A percentile compares a stretch with the other conserved stretches of the same genome.
These are phyloP conservation scores for Coelinius sp. DNA, from an alignment of 2,888 invertebrate genomes.

Conservation along the genomic window DNA sequence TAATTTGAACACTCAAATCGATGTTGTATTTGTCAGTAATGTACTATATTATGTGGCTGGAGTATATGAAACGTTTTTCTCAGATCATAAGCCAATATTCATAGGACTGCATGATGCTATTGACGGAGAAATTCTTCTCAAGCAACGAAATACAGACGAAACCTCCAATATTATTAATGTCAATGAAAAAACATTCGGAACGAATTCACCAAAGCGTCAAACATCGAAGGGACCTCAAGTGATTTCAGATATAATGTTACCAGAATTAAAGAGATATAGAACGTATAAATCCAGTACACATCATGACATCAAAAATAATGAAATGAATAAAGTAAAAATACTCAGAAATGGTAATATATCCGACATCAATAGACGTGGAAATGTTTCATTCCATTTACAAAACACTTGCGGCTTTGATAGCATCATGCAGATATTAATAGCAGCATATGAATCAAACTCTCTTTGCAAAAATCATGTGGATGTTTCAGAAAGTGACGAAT, in stretches of 20 bases:
- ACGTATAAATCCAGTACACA: background rate
- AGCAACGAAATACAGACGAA: background rate
- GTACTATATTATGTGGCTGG: conserved; percentile 17
- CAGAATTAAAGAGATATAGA: too few species aligned
- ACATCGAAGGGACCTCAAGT: too few species aligned
- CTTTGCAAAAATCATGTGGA: background rate
- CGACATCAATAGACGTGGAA: too few species aligned
- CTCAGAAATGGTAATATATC: too few species aligned
- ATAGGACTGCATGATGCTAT: conserved; percentile 10
- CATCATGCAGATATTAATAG: background rate
- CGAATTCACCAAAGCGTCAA: too few species aligned
- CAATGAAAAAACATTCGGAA: too few species aligned
- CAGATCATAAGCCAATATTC: conserved; percentile 37
- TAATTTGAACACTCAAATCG: conserved; percentile 40
- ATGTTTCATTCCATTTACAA: too few species aligned
- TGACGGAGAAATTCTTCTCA: background rate
- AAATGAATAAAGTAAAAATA: too few species aligned
- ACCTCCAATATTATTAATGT: background rate
- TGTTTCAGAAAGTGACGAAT: background rate
- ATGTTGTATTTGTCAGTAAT: conserved; percentile 36
- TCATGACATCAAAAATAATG: background rate
- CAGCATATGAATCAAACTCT: background rate
- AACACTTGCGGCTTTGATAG: too few species aligned
- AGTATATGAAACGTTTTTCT: conserved; percentile 33
- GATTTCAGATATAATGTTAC: too few species aligned